phyloP scores from a whole-genome alignment of 1,140 invertebrate species.

The Tetramorium alpestre region DNA sequence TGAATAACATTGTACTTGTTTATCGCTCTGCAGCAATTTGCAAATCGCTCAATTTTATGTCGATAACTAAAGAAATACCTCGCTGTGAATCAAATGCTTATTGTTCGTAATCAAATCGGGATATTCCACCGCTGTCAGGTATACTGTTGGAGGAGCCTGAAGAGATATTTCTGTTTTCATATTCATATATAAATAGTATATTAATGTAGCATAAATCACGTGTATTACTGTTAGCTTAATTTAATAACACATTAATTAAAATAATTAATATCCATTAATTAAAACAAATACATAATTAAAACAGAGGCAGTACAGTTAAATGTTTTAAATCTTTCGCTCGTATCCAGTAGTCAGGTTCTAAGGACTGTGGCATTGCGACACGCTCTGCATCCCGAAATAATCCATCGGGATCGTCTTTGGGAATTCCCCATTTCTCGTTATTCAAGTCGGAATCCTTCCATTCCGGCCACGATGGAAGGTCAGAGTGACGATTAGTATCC shows the following conservation, averaged over 20 bases:
- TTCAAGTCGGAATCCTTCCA: constrained; percentile 72
- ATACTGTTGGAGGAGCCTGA: constrained; percentile 55
- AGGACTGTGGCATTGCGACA: constrained; percentile 65
- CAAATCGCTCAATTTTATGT: background rate
- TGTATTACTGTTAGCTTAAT: background rate
- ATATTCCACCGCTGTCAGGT: constrained; percentile 8
- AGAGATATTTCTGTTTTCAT: background rate
- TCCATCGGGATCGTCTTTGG: constrained; percentile 62
- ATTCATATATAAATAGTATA: background rate
- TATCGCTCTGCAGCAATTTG: background rate
- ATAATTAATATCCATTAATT: background rate
- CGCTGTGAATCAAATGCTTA: constrained; percentile 71
- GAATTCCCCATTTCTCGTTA: constrained; percentile 68
- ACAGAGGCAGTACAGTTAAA: constrained; percentile 36
- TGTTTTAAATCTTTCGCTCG: constrained; percentile 62
- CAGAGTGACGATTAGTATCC: background rate
- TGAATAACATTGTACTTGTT: background rate
- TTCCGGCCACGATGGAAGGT: constrained; percentile 59
- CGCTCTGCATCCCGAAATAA: constrained; percentile 60
- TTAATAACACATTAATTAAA: background rate
- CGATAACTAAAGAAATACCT: constrained; percentile 59
- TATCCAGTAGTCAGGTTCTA: constrained; percentile 67
- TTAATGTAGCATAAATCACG: background rate
- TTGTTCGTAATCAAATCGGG: constrained; percentile 71
- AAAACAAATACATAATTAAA: background rate